These are phyloP conservation scores for Hydrotaea diabolus DNA, from an alignment of 2,888 invertebrate species.

Conservation along the genomic window DNA sequence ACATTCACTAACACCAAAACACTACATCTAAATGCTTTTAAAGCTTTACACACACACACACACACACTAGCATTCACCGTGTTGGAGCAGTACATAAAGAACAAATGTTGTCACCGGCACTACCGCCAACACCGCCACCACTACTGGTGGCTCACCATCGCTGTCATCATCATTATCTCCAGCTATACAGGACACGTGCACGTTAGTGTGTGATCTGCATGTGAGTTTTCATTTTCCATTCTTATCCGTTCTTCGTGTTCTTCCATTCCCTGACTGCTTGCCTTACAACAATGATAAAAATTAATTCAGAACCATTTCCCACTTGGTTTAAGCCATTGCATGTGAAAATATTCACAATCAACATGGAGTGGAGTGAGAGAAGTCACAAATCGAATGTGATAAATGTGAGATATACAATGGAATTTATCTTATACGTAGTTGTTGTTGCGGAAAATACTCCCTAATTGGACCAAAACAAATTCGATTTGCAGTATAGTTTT, in stretches of 20 bases:
- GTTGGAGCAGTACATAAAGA: constrained; percentile 12
- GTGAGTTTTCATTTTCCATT: background rate
- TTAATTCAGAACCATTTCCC: too few relatives aligned
- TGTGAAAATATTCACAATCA: too few relatives aligned
- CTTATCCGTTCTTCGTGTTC: background rate
- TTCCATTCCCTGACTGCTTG: background rate
- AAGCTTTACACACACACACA: background rate
- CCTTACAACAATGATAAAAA: background rate
- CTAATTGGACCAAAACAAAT: too few relatives aligned
- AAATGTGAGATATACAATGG: too few relatives aligned
- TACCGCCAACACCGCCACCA: background rate
- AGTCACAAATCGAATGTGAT: too few relatives aligned
- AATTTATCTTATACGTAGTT: too few relatives aligned
- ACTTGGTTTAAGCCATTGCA: too few relatives aligned
- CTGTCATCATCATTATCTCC: constrained; percentile 18
- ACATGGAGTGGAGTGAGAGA: too few relatives aligned
- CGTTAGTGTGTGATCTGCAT: background rate
- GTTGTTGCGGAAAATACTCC: too few relatives aligned
- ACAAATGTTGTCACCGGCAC: constrained; percentile 24
- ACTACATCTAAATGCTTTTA: background rate
- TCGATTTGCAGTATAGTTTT: too few relatives aligned
- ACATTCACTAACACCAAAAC: background rate
- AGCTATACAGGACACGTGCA: background rate
- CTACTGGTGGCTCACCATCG: background rate
- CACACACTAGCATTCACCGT: background rate